A percentile compares a stretch with the other conserved stretches of the same genome.
phyloP scores from a whole-genome alignment of 2,113 vertebrate species.

The Leptosomus discolor region DNA sequence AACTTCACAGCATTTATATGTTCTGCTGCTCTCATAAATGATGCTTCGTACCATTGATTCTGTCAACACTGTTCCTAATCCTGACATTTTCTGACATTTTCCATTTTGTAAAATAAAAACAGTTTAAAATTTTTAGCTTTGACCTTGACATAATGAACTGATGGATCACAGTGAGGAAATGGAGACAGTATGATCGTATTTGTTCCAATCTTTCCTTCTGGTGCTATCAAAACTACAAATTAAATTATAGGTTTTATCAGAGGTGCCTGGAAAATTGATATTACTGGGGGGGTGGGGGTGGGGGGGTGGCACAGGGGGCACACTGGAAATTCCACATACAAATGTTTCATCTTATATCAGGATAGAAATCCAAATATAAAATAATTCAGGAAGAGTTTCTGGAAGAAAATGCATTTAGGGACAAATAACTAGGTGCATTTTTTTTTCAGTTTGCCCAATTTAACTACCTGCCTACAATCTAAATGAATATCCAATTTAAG shows the following conservation, averaged over 20 bases:
- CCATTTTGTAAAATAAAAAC: background rate
- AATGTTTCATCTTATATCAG: background rate
- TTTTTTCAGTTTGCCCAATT: background rate
- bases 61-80: background rate
- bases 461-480: background rate
- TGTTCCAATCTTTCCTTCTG: background rate
- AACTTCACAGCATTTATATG: background rate
- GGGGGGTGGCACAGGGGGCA: too few relatives aligned
- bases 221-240: background rate
- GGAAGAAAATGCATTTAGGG: background rate
- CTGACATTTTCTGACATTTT: conserved; percentile 22
- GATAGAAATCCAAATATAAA: background rate
- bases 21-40: background rate
- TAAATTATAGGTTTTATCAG: background rate
- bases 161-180: background rate
- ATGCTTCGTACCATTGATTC: conserved; percentile 1
- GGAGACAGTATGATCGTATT: background rate
- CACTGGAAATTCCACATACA: background rate
- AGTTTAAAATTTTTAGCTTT: conserved; percentile 6
- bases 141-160: conserved; percentile 36
- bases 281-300: too few relatives aligned
- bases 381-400: background rate
- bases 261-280: background rate
- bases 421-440: background rate
- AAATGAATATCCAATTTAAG: background rate